Evolutionary conservation across 2,113 vertebrate species (phyloP).

Genomic region (Pholis gunnellus): DNA sequence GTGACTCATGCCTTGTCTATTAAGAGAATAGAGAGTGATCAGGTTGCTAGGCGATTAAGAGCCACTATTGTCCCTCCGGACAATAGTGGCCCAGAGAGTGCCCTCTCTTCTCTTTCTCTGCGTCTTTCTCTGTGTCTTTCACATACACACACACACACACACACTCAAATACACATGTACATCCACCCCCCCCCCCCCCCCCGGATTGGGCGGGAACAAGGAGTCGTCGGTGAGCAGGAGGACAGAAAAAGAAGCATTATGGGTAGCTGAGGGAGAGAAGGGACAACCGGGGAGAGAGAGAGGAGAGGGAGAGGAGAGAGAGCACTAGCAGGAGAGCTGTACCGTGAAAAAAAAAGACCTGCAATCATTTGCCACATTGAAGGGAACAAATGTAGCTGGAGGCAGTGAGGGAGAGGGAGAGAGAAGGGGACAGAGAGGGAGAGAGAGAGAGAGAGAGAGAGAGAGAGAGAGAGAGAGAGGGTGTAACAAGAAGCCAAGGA

Average conservation of each 20-base stretch:
- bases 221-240: conserved; percentile 55
- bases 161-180: neutral
- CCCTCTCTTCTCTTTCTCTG: conserved; percentile 55
- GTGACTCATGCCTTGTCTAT: conserved; percentile 80
- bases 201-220: conserved; percentile 54
- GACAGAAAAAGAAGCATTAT: conserved; percentile 37
- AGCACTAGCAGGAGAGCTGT: conserved; percentile 27
- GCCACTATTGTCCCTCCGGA: conserved; percentile 80
- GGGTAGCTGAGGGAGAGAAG: conserved; percentile 40
- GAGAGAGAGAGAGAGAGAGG: conserved; percentile 16
- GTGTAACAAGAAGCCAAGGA: conserved; percentile 23
- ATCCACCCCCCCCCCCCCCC: conserved; percentile 16
- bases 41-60: conserved; percentile 85
- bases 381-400: conserved; percentile 80
- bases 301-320: conserved; percentile 14
- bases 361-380: conserved; percentile 76
- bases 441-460: conserved; percentile 5
- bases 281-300: conserved; percentile 45
- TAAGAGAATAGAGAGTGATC: conserved; percentile 81
- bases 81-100: conserved; percentile 75
- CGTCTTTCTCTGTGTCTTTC: conserved; percentile 48
- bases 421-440: conserved; percentile 20
- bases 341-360: conserved; percentile 57
- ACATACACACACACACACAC: conserved; percentile 41
- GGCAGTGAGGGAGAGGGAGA: conserved; percentile 65